Conservation (phyloP, 2,888 invertebrate genomes). For the Rhingia rostrata region DNA sequence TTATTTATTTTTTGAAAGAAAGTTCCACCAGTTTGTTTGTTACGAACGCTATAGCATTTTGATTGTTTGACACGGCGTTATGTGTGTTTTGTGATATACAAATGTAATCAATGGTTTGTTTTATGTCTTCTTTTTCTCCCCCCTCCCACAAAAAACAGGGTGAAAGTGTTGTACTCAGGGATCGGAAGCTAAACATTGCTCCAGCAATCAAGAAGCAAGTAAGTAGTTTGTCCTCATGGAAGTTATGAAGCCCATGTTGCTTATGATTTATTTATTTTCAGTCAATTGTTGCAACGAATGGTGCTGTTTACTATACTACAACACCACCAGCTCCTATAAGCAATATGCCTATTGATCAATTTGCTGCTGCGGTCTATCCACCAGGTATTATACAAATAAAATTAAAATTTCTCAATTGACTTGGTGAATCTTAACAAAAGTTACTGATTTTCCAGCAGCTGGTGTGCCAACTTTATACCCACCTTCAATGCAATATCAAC, state of each 20-base stretch:
- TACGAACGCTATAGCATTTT: constrained; percentile 77
- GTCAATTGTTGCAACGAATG: constrained; percentile 83
- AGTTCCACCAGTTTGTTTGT: constrained; percentile 75
- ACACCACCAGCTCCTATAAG: constrained; percentile 83
- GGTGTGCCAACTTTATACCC: constrained; percentile 83
- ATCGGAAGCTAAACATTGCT: constrained; percentile 92
- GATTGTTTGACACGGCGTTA: constrained; percentile 75
- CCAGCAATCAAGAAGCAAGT: constrained; percentile 93
- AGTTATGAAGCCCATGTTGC: too few relatives aligned
- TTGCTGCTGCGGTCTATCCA: constrained; percentile 83
- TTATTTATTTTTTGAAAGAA: constrained; percentile 63
- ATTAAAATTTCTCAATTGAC: constrained; percentile 59
- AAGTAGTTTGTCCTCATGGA: constrained; percentile 71
- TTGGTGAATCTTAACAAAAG: constrained; percentile 77
- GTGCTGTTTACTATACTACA: constrained; percentile 83
- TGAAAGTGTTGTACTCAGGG: constrained; percentile 90
- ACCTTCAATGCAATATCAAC: constrained; percentile 84
- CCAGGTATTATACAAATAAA: constrained; percentile 79
- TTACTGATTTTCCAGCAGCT: constrained; percentile 82
- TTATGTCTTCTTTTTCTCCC: constrained; percentile 70
- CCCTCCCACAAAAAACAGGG: constrained; percentile 83
- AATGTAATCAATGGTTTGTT: constrained; percentile 67
- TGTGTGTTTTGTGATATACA: constrained; percentile 54
- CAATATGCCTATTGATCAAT: constrained; percentile 83
- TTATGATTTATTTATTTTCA: constrained; percentile 75